Percentiles rank a stretch among this genome's conserved stretches.
These are phyloP conservation scores for Callipepla californica DNA, from an alignment of 2,113 vertebrate species.

Conservation along the genomic window DNA sequence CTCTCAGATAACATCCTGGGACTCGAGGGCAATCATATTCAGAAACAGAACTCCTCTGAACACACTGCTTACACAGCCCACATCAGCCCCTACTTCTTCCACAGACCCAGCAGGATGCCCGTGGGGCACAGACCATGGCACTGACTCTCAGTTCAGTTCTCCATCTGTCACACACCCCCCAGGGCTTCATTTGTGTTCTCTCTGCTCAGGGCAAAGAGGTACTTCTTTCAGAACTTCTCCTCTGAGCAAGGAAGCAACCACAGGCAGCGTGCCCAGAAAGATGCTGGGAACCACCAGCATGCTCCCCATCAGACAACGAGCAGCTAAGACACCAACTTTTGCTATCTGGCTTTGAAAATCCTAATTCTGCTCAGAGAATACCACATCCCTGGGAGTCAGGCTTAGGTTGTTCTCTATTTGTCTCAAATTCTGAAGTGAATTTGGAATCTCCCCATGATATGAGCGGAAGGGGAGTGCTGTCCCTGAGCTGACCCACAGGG, in stretches of 20 bases:
- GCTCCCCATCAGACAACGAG: neutral
- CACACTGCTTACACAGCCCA: fast-evolving
- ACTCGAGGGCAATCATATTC: fast-evolving
- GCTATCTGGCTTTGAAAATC: neutral
- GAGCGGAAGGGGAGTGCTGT: fast-evolving
- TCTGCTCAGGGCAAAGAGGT: neutral
- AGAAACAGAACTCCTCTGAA: neutral
- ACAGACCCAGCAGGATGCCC: neutral
- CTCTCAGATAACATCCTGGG: neutral
- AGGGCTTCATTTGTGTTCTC: neutral
- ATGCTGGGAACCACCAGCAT: fast-evolving
- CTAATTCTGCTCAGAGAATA: neutral
- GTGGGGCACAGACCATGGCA: fast-evolving
- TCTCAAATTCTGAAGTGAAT: neutral
- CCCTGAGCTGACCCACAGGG: neutral
- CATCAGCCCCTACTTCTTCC: neutral
- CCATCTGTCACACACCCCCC: neutral
- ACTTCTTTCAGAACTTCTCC: neutral
- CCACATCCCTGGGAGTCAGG: neutral
- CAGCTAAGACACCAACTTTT: neutral
- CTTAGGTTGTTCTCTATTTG: neutral
- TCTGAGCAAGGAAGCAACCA: too few species aligned
- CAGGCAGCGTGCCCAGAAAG: fast-evolving
- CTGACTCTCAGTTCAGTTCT: neutral
- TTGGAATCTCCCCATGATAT: fast-evolving